Evolutionary conservation across 2,888 invertebrate genomes (phyloP), one percentile per base, ranked within the genome.

Genomic region (Calliopum simillimum): DNA sequence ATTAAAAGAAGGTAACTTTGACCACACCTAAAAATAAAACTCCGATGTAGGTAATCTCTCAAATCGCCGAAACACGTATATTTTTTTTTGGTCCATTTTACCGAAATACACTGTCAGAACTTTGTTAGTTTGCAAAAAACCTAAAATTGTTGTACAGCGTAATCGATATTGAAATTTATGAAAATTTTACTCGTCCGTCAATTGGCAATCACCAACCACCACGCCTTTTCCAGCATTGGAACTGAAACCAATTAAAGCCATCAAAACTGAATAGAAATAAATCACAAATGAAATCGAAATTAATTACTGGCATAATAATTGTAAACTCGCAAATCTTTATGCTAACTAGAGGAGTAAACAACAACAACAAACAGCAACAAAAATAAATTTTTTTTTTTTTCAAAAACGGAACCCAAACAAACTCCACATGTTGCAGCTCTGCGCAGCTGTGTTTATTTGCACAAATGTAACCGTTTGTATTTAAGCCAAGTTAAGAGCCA

Each of bases 291-390:
- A 69, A 80, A 81, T 81, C 81, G 79, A 81, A 81, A 81, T 81
- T 81, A 81, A 81, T 81, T 81, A 82, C 81, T 79, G 79, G 82
- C 80, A 81, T 81, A 81, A 81, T 81, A 81, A 81, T 81, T 81
- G 80, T 81, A 81, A 59, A 67, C 41, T 41, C 59, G 67, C 67
- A 67, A 67, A 67, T 67, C 67, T 58, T 67, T 67, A 67, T 67
- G 67, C 67, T 67, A 67, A 67, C 58, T 16, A 67, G 67, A 25
- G 58, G 44, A 67, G 49, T 19, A 53, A n/a, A 66, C 66, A 66
- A 44, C 56, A 43, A 23, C 53, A 63, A 58, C 76, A 79, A 77
- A 78, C 78, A 77, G 72, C 73, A 73, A 73, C 33, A 69, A 62
- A 43, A 66, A 25, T 33, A 75, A 76, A 68, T 1, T 16, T 49